Evolutionary conservation across 2,888 invertebrate species (phyloP).

Genomic region (Ormyrus rosae): DNA sequence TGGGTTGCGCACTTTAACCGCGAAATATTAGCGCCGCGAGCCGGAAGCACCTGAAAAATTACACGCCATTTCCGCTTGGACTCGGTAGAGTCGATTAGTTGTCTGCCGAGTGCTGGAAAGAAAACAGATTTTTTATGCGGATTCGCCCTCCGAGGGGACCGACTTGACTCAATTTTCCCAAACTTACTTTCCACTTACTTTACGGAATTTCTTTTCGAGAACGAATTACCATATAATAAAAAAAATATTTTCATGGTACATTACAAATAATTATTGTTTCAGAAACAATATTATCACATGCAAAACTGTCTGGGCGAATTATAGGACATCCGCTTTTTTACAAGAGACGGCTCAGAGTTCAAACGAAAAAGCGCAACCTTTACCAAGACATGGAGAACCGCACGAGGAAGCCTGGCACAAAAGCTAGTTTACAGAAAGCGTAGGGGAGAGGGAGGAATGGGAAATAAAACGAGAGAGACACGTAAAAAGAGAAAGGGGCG

Average conservation of each 20-base stretch:
- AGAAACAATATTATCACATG: too few relatives aligned
- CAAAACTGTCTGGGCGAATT: too few relatives aligned
- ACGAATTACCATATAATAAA: too few relatives aligned
- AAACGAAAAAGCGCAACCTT: background rate
- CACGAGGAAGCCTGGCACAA: background rate
- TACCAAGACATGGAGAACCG: background rate
- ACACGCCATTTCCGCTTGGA: background rate
- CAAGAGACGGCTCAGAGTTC: too few relatives aligned
- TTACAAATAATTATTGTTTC: too few relatives aligned
- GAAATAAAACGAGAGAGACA: background rate
- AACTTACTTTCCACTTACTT: too few relatives aligned
- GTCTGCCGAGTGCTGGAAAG: background rate
- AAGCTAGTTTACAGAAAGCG: constrained; percentile 19
- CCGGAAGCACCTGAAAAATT: background rate
- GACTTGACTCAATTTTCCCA: too few relatives aligned
- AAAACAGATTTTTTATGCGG: background rate
- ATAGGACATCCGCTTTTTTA: too few relatives aligned
- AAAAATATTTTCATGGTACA: too few relatives aligned
- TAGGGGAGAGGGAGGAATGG: background rate
- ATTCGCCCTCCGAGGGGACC: too few relatives aligned
- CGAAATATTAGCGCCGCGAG: background rate
- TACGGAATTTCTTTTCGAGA: too few relatives aligned
- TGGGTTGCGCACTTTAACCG: constrained; percentile 21
- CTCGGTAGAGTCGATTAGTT: constrained; percentile 30
- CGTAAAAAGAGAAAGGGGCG: background rate